Base-by-base conservation (phyloP, 2,888 invertebrate genomes). In the Eilema depressum region DNA sequence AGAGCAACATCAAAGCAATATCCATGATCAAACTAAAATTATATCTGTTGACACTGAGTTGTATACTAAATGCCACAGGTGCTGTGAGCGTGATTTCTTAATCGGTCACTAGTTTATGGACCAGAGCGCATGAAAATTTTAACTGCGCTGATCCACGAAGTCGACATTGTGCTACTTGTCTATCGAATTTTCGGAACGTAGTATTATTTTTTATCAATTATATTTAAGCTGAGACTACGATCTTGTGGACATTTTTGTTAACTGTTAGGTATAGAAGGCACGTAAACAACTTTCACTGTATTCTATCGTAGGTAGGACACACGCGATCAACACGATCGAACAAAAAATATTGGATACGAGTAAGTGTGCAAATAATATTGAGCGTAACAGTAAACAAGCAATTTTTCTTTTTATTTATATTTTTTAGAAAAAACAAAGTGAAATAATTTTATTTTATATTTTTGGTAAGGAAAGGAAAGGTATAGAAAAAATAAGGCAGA, bases 381-480 rank as follows among this genome's bases (percentile, higher is more conserved):
- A 75, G 78, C 78, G 83, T 75, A 74, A 77, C 79, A 76, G 70
- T 70, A 74, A n/a, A 59, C 26, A 53, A 3, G 53, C 0, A 53
- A 53, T 2, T 1, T 53, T 53, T 53, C 10, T 4, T 17, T 53
- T 53, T n/a, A 10, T 53, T 53, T n/a, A 0, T 53, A 8, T 53
- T 41, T 41, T 17, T 14, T 41, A 41, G 14, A 14, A 41, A 41
- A 14, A 41, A 41, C 17, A 0, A 41, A 14, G 3, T 3, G 4
- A 41, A 41, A 7, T 37, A 37, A 37, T 12, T 37, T 37, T 37
- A 37, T 7, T 12, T 37, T 37, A 37, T 41, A 41, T 47, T 47
- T 20, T 17, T 3, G 3, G 2, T 41, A 17, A 1, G 17, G 17
- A 14, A 41, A 17, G 17, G 14, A 17, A 41, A 41, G 2, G 2